Evolutionary conservation across 2,113 vertebrate species (phyloP).

Genomic region (Scopus umbretta): DNA sequence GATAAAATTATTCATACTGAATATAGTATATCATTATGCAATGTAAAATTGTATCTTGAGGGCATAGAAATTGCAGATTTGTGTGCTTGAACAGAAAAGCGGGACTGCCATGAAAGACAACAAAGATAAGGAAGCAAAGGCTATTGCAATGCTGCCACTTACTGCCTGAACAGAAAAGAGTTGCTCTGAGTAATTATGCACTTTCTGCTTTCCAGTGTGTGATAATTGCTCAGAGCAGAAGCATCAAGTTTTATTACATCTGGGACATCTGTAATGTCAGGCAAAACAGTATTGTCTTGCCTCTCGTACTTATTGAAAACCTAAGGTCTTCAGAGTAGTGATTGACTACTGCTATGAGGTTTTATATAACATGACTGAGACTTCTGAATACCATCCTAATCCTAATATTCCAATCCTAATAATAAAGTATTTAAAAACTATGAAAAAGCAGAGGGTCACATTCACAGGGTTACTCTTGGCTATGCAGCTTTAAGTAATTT

Average conservation of each 20-base stretch:
- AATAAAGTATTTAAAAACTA: not conserved
- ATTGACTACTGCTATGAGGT: not conserved
- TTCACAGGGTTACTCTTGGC: not conserved
- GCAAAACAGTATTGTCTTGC: not conserved
- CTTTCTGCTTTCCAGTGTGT: not conserved
- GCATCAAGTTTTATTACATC: not conserved
- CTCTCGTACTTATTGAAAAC: not conserved
- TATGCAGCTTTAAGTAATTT: not conserved
- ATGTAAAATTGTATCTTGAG: not conserved
- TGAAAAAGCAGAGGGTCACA: not conserved
- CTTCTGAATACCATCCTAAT: not conserved
- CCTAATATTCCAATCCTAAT: not conserved
- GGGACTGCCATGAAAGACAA: not conserved
- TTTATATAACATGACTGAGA: not conserved
- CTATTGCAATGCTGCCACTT: conserved; percentile 45
- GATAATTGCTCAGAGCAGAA: not conserved
- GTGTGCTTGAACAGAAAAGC: not conserved
- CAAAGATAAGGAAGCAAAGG: not conserved
- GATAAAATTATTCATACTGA: not conserved
- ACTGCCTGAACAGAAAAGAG: conserved; percentile 1
- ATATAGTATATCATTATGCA: not conserved
- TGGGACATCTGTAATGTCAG: not conserved
- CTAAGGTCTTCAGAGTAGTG: not conserved
- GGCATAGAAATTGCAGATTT: not conserved
- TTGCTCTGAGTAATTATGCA: not conserved